Base-by-base conservation (phyloP, 1,140 invertebrate species). In the Zelostemma sp. region DNA sequence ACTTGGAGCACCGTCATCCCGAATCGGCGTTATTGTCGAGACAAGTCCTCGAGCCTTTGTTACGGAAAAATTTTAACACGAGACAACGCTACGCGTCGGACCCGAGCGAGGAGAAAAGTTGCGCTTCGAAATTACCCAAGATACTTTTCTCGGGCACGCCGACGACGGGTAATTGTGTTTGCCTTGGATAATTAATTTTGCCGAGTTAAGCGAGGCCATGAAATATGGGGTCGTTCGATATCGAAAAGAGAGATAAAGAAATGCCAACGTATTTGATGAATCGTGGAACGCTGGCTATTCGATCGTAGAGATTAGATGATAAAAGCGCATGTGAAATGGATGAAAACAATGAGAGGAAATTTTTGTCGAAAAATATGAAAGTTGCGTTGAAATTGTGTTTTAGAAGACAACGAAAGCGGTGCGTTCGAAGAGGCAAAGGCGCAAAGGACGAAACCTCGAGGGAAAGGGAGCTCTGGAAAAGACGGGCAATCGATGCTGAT, bases 381-480 rank as follows among this genome's bases (percentile, higher is more conserved):
- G n/a, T n/a, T n/a, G n/a, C n/a, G n/a, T n/a, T n/a, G n/a, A 8
- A 25, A 47, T 48, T 48, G 57, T 41, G 47, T 79, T 76, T 21
- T 64, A 80, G 86, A 84, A 46, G 85, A 88, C n/a, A n/a, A n/a
- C n/a, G n/a, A 43, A 87, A 87, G 49, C 83, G 85, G 85, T 87
- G 57, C 62, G 1, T 58, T 60, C 48, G 76, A 79, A 1, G 76
- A 81, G 1, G 17, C 47, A 19, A 74, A 68, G 45, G 62, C 4
- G 8, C 63, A 69, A 11, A 82, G 75, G 46, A 47, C 60, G 0
- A 79, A 68, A 16, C 31, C 70, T 0, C 72, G 74, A n/a, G 56
- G 64, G 14, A 1, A 48, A 16, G 47, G 48, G 51, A 72, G 55
- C 41, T 19, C 57, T 21, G 65, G 41, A 50, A 83, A 75, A 40